Conservation (phyloP, 2,797 vertebrate genomes). For the Silurus lanzhouensis region DNA sequence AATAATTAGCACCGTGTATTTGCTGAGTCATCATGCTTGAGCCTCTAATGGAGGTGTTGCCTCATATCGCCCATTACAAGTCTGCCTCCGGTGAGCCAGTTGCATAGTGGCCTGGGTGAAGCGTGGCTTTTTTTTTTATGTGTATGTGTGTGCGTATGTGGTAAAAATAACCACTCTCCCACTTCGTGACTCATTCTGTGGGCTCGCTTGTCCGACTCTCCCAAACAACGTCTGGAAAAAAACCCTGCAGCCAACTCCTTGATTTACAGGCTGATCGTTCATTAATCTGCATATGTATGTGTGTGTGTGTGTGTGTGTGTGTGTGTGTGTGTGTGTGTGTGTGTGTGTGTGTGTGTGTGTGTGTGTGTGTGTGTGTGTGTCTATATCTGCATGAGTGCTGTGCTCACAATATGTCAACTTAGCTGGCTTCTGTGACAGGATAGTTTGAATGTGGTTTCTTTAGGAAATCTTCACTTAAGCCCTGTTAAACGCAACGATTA, state of each 20-base stretch:
- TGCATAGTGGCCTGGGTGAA: slow-evolving; percentile 50
- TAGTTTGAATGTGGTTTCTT: slow-evolving; percentile 12
- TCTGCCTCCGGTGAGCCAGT: slow-evolving; percentile 55
- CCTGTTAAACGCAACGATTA: slow-evolving; percentile 43
- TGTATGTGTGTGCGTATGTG: slow-evolving; percentile 45
- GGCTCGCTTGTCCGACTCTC: slow-evolving; percentile 58
- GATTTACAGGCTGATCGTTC: slow-evolving; percentile 55
- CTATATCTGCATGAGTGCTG: neutral
- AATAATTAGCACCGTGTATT: slow-evolving; percentile 59
- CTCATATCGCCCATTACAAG: slow-evolving; percentile 54
- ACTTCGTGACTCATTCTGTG: slow-evolving; percentile 62
- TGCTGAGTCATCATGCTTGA: slow-evolving; percentile 59
- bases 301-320: slow-evolving; percentile 14
- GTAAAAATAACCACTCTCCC: slow-evolving; percentile 65
- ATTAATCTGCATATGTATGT: slow-evolving; percentile 32
- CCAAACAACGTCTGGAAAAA: slow-evolving; percentile 64
- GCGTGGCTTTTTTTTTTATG: slow-evolving; percentile 23
- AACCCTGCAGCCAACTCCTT: slow-evolving; percentile 59
- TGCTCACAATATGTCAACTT: slow-evolving; percentile 32
- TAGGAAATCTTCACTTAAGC: slow-evolving; percentile 6
- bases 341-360: too few relatives aligned
- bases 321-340: neutral
- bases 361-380: too few relatives aligned
- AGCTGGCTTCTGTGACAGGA: slow-evolving; percentile 18
- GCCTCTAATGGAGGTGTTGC: slow-evolving; percentile 59